Percentiles rank a stretch among this genome's conserved stretches.
These are phyloP conservation scores for Leptopilina myrica DNA, from an alignment of 2,888 invertebrate genomes.

Conservation along the genomic window DNA sequence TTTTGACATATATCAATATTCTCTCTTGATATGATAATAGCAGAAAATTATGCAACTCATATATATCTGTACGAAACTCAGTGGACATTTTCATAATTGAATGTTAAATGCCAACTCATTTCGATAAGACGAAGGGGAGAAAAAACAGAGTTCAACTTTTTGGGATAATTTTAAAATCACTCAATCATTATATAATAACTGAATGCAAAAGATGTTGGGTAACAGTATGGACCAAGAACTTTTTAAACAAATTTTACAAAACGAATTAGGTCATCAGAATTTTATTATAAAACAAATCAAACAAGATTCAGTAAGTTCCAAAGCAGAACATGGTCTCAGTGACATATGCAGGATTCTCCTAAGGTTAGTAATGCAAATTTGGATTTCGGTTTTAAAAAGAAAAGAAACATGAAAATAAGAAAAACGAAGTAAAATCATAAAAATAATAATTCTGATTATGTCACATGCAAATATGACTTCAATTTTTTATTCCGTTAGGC, in stretches of 20 bases:
- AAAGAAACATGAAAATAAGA: not conserved
- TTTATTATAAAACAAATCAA: not conserved
- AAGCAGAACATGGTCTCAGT: slow-evolving; percentile 32
- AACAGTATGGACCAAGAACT: not conserved
- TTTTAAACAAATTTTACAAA: slow-evolving; percentile 4
- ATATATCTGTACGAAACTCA: not conserved
- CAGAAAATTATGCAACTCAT: not conserved
- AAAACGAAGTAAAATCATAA: not conserved
- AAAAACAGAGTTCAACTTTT: not conserved
- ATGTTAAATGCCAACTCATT: not conserved
- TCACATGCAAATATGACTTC: too few species aligned
- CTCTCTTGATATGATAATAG: not conserved
- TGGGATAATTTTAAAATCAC: not conserved
- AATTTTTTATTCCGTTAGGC: too few species aligned
- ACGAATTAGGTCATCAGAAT: not conserved
- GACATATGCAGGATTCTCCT: not conserved
- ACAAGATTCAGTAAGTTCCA: not conserved
- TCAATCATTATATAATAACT: not conserved
- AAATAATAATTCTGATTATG: too few species aligned
- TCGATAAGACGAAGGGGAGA: not conserved
- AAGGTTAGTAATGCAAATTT: not conserved
- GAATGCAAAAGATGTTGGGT: slow-evolving; percentile 7
- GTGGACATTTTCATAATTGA: not conserved
- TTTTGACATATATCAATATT: slow-evolving; percentile 1
- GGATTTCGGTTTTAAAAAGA: not conserved